These are phyloP conservation scores for Dione vanillae DNA, from an alignment of 2,888 invertebrate genomes.

Conservation along the genomic window DNA sequence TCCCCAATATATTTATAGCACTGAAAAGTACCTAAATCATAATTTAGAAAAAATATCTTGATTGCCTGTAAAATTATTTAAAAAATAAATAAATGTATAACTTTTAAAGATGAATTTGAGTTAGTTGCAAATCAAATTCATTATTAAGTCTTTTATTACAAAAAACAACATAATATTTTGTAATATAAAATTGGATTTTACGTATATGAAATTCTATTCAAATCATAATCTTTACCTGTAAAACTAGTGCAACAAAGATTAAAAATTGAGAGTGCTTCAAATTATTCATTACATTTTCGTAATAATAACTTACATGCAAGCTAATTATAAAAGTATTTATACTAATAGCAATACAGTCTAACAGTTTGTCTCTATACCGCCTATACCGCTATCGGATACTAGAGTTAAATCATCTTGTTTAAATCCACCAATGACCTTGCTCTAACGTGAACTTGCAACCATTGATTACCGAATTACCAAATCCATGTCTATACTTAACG, in stretches of 20 bases:
- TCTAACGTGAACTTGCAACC: constrained; percentile 70
- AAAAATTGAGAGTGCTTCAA: background rate
- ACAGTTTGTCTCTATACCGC: constrained; percentile 48
- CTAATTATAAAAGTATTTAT: background rate
- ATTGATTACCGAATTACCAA: constrained; percentile 82
- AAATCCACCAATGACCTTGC: constrained; percentile 70
- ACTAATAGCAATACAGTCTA: constrained; percentile 15
- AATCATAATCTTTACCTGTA: too few species aligned
- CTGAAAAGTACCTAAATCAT: too few species aligned
- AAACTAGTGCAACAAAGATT: background rate
- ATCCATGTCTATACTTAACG: constrained; percentile 78
- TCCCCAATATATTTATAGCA: too few species aligned
- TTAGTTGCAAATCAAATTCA: too few species aligned
- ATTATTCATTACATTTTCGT: background rate
- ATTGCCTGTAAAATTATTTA: too few species aligned
- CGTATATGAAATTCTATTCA: too few species aligned
- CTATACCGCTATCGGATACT: constrained; percentile 56
- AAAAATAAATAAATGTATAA: background rate
- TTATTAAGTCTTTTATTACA: too few species aligned
- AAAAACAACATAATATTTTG: too few species aligned
- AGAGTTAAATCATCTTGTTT: constrained; percentile 68
- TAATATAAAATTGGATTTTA: too few species aligned
- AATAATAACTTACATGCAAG: background rate
- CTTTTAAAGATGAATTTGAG: too few species aligned
- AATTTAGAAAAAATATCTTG: too few species aligned